These are phyloP conservation scores for Notodonta dromedarius DNA, from an alignment of 2,888 invertebrate genomes.

Conservation along the genomic window DNA sequence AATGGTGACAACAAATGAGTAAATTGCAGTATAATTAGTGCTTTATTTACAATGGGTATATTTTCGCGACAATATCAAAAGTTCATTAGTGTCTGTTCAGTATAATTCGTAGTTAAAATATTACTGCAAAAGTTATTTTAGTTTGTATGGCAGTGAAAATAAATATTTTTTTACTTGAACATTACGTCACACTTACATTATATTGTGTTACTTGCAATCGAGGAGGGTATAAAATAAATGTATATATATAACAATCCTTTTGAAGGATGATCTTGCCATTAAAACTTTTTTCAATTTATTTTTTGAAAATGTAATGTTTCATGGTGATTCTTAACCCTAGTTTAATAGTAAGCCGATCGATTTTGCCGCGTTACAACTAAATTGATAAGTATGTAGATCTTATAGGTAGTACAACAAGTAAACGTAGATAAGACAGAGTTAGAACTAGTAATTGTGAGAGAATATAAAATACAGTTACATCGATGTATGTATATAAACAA, in stretches of 20 bases:
- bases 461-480: conserved; percentile 39
- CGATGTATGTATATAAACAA: conserved; percentile 41
- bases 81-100: conserved; percentile 19
- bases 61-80: conserved; percentile 42
- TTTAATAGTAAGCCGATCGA: conserved; percentile 22
- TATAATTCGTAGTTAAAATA: neutral
- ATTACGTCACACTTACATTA: no score
- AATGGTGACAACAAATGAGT: conserved; percentile 39
- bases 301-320: conserved; percentile 8
- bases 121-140: neutral
- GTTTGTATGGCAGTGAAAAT: no score
- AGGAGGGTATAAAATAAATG: no score
- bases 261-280: neutral
- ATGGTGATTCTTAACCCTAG: neutral
- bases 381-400: conserved; percentile 39
- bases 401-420: conserved; percentile 45
- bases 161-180: no score
- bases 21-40: conserved; percentile 40
- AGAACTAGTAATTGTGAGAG: conserved; percentile 41
- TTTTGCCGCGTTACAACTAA: conserved; percentile 44
- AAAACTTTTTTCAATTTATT: neutral
- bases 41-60: conserved; percentile 43
- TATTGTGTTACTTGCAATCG: no score
- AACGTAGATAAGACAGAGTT: conserved; percentile 46
- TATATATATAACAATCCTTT: no score